Evolutionary conservation across 1,140 invertebrate genomes (phyloP).

Genomic region (Neodiprion pinetum): DNA sequence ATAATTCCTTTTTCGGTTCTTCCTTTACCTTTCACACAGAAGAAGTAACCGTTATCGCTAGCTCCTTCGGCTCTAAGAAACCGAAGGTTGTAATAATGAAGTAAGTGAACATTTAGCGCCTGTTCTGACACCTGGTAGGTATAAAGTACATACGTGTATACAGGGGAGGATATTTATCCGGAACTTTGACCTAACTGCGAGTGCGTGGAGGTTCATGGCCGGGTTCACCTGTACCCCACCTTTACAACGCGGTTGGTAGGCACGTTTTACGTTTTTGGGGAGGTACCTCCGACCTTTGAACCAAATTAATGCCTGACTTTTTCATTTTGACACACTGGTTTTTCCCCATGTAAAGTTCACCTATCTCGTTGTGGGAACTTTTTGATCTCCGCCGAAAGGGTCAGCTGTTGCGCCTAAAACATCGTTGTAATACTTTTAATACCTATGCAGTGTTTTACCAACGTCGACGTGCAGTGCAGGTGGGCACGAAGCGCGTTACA

Average conservation of each 20-base stretch:
- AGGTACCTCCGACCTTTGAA: neutral
- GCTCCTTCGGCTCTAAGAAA: neutral
- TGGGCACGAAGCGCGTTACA: too few species aligned
- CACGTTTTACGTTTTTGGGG: neutral
- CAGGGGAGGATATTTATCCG: neutral
- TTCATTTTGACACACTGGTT: neutral
- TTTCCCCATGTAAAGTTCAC: neutral
- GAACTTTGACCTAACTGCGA: neutral
- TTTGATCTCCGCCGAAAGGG: conserved; percentile 1
- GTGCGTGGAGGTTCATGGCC: neutral
- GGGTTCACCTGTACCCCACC: neutral
- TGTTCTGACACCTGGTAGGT: neutral
- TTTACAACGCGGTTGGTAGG: too few species aligned
- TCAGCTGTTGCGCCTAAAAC: neutral
- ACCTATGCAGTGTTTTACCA: too few species aligned
- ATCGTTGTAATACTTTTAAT: too few species aligned
- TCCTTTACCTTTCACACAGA: neutral
- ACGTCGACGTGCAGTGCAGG: too few species aligned
- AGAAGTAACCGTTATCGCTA: neutral
- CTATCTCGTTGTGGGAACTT: neutral
- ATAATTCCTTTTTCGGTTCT: too few species aligned
- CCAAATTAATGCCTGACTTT: conserved; percentile 1
- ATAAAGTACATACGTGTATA: neutral
- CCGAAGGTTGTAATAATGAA: neutral
- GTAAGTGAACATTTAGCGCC: neutral